Evolutionary conservation across 2,888 invertebrate genomes (phyloP), one percentile per base, ranked within the genome.

Genomic region (Archips crataeganus): DNA sequence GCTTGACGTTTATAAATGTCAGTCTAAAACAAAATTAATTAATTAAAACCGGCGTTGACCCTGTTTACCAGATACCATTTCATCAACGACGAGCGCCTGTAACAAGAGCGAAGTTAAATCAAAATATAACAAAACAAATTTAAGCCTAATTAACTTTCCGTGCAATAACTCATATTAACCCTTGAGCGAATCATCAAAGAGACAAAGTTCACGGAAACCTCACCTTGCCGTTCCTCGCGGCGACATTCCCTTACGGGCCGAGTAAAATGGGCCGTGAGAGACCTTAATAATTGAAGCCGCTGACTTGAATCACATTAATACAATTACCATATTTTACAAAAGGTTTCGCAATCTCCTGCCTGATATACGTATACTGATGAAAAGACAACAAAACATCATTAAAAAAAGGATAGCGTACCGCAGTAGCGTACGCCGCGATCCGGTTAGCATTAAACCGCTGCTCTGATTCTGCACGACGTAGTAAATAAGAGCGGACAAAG

Each of bases 401-500:
- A 67, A 63, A 59, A 72, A 63, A 10, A 63, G 54, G 32, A 68
- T 34, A 68, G 62, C 61, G 63, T 61, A 51, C 11, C 54, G 15
- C 13, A 42, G 54, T 36, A 15, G 13, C 62, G 62, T 62, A 65
- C 49, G 36, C 65, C 36, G 15, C 65, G 65, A 65, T 32, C 65
- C 65, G 61, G 77, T 49, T 61, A 71, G 67, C 74, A 68, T 78
- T 76, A 61, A 75, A 71, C 69, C 75, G 75, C 76, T 76, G 76
- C 75, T 76, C 77, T 75, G 79, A 79, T 84, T 81, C 81, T 75
- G 80, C 78, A 77, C 82, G 80, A 78, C 80, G 78, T 77, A 76
- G 80, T 77, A 91, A 90, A 87, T 85, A 89, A 84, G 84, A 85
- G 83, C 79, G 84, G 79, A 85, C 84, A 85, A 88, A 90, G 87